Conservation (phyloP, 2,113 vertebrate species). For the Terrapene triunguis region DNA sequence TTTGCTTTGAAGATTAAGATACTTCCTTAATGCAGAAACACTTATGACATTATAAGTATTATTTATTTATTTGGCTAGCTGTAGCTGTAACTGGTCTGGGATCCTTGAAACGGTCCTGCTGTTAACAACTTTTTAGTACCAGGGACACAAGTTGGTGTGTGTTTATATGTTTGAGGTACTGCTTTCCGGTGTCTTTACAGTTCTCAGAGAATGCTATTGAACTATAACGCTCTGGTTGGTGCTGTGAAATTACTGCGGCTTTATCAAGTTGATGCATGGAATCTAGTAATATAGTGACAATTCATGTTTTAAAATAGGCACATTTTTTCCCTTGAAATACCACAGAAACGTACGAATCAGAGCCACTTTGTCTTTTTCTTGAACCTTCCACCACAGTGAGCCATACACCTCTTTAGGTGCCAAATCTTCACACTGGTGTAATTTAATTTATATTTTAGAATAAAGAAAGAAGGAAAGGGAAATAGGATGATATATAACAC, state of each 20-base stretch:
- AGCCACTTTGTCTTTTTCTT: conserved; percentile 47
- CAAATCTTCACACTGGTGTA: conserved; percentile 28
- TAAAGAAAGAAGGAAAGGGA: conserved; percentile 6
- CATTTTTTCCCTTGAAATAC: conserved; percentile 15
- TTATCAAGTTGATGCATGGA: background rate
- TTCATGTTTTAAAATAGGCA: conserved; percentile 48
- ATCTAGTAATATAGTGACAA: background rate
- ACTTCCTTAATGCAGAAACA: background rate
- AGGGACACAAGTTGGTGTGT: background rate
- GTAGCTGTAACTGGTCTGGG: background rate
- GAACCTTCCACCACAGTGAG: conserved; percentile 32
- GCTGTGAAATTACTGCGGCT: conserved; percentile 43
- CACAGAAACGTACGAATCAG: conserved; percentile 46
- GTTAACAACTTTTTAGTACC: conserved; percentile 27
- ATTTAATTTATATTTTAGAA: background rate
- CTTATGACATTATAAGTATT: background rate
- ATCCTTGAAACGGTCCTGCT: conserved; percentile 27
- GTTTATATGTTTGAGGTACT: conserved; percentile 24
- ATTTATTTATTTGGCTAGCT: conserved; percentile 27
- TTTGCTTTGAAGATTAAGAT: background rate
- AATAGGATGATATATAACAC: background rate
- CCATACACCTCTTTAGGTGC: conserved; percentile 43
- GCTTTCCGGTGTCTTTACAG: background rate
- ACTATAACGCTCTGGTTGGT: conserved; percentile 29
- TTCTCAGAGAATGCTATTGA: conserved; percentile 54